Evolutionary conservation across 1,140 invertebrate species (phyloP), one percentile per base, ranked within the genome.

Genomic region (Hylaeus anthracinus): DNA sequence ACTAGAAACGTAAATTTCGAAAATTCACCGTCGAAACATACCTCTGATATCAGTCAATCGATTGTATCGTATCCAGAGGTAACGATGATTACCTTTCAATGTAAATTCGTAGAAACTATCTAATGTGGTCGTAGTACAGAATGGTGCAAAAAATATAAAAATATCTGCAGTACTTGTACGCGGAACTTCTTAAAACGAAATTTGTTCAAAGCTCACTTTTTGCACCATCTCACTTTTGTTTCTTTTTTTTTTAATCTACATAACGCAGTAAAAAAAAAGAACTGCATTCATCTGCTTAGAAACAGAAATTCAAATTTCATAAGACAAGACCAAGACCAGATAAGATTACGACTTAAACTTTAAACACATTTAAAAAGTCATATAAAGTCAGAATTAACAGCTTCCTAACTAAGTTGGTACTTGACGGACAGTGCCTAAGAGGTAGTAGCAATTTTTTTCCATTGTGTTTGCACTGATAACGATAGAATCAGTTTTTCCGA

Each of bases 401-500:
- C 85, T 88, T 75, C 75, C 86, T 88, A 90, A 88, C 74, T 88
- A 90, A 85, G 73, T 85, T 81, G 88, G 88, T 80, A 85, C 72
- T 89, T 86, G 85, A 91, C 79, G 83, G 88, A 91, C 82, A 91
- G 82, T 90, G 82, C 86, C 90, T 92, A 92, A 90, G 91, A 92
- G 91, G 91, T 92, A 92, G 90, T 91, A 91, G 82, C 81, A 86
- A 86, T 85, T 82, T 69, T 80, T 81, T 84, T 63, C 86, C 82
- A 63, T 86, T 61, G 61, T 82, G 81, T 64, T 83, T 81, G 69
- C 76, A 85, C 81, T 56, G 69, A 77, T 82, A 84, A 78, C 58
- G 63, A 53, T 65, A 37, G 58, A 86, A 89, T 94, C 93, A 96
- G 91, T 96, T 96, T 91, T 97, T 97, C 78, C 96, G 94, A 88